These are phyloP conservation scores for Sminthurides aquaticus DNA, from an alignment of 2,888 invertebrate genomes.

Conservation along the genomic window DNA sequence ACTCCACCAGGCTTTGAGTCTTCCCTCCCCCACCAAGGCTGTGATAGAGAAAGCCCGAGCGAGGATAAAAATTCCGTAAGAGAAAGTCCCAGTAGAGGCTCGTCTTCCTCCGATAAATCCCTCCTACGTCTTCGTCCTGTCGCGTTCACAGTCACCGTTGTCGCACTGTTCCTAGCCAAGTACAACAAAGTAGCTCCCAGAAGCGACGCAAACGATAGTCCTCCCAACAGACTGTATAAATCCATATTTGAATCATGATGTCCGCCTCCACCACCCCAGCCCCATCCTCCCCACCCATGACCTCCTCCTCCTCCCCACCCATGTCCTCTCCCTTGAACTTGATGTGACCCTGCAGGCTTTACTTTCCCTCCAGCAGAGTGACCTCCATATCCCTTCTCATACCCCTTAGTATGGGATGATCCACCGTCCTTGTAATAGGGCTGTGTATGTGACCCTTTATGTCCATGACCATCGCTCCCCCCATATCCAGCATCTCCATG, in stretches of 20 bases:
- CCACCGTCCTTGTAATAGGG: constrained; percentile 14
- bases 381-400: not conserved
- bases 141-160: not conserved
- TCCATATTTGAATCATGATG: constrained; percentile 28
- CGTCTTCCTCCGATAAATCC: constrained; percentile 15
- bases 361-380: not conserved
- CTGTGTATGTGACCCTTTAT: constrained; percentile 10
- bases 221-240: constrained; percentile 36
- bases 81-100: constrained; percentile 8
- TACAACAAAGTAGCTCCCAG: constrained; percentile 37
- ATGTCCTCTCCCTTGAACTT: not conserved
- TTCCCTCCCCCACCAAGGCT: constrained; percentile 13
- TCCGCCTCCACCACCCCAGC: constrained; percentile 14
- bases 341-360: not conserved
- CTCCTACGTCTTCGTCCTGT: constrained; percentile 12
- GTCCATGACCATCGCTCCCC: constrained; percentile 2
- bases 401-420: too few relatives aligned
- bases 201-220: constrained; percentile 35
- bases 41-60: constrained; percentile 5
- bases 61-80: constrained; percentile 9
- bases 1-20: constrained; percentile 3
- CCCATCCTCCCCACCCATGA: constrained; percentile 18
- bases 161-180: constrained; percentile 19
- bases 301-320: constrained; percentile 3
- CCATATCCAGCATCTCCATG: not conserved